Base-by-base conservation (phyloP, 2,113 vertebrate genomes). In the Stigmatopora nigra region DNA sequence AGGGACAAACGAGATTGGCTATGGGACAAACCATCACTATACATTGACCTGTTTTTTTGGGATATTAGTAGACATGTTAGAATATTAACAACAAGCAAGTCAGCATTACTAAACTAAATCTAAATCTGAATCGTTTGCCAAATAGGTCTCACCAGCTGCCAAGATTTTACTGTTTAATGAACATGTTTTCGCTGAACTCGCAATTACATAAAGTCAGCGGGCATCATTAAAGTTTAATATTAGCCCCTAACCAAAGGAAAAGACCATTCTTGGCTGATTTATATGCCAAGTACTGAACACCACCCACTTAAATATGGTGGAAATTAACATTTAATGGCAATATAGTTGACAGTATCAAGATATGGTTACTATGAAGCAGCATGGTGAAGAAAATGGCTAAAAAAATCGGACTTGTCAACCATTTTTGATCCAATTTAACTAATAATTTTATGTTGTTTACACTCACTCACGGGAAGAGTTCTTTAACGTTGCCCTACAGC, bases 401-500 rank as follows among this genome's bases (percentile, higher is more conserved):
- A 55, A 55, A 13, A 8, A 2, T 25, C 53, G 25, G 25, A 31
- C 25, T 31, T 31, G 1, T 31, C 25, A 31, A 31, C 25, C 25
- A 31, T 31, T 31, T 2, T 31, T 31, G 1, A 31, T 3, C 25
- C 76, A 80, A 85, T 88, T 88, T 85, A 78, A 72, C 78, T 62
- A 83, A 80, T 66, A 64, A 83, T 77, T 82, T 76, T 53, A 75
- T 77, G 78, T 20, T 13, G 78, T 78, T 78, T 70, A 67, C 80
- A 64, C 75, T 70, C 72, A 70, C 75, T 79, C 11, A 60, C 70
- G 53, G 19, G 64, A n/a, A 64, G 53, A 70, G 14, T 78, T 83
- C 85, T 87, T 86, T 74, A 77, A 73, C 61, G 72, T 68, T 58
- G 13, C 74, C 77, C 68, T 71, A 51, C 68, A 79, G 81, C 78